Percentiles rank a stretch among this genome's conserved stretches.
Conservation (phyloP, 2,888 invertebrate species). For the Lymantria dispar region DNA sequence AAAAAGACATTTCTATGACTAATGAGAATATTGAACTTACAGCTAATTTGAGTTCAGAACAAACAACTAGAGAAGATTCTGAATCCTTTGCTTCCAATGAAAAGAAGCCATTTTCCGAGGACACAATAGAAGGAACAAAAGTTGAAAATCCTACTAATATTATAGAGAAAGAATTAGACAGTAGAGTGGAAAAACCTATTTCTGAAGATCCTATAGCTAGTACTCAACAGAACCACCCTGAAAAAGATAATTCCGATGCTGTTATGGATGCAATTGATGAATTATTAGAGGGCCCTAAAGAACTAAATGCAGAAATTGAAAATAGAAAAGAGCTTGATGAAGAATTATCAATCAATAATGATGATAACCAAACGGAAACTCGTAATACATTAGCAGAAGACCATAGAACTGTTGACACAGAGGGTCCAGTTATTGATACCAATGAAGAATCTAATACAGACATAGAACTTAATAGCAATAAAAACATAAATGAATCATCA, state of each 20-base stretch:
- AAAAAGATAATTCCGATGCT: slow-evolving; percentile 9
- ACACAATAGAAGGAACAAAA: background rate
- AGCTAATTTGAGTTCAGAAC: background rate
- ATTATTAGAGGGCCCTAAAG: slow-evolving; percentile 14
- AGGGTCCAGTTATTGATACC: background rate
- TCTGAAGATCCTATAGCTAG: slow-evolving; percentile 8
- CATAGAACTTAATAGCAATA: slow-evolving; percentile 3
- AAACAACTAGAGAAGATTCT: too few species aligned
- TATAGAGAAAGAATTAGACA: background rate
- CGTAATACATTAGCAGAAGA: background rate
- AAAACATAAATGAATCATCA: background rate
- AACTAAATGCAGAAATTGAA: slow-evolving; percentile 7
- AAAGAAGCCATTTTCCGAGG: too few species aligned
- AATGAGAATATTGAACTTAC: background rate
- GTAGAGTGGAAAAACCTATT: background rate
- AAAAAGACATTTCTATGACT: background rate
- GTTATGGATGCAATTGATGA: slow-evolving; percentile 26
- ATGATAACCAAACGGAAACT: background rate
- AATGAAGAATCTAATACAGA: slow-evolving; percentile 8
- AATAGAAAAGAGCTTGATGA: slow-evolving; percentile 4
- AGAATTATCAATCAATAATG: slow-evolving; percentile 4
- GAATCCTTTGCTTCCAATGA: too few species aligned
- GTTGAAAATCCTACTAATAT: background rate
- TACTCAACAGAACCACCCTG: slow-evolving; percentile 9
- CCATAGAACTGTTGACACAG: background rate